Evolutionary conservation across 2,888 invertebrate species (phyloP), one percentile per base, ranked within the genome.

Genomic region (Caenorhabditis drosophilae): DNA sequence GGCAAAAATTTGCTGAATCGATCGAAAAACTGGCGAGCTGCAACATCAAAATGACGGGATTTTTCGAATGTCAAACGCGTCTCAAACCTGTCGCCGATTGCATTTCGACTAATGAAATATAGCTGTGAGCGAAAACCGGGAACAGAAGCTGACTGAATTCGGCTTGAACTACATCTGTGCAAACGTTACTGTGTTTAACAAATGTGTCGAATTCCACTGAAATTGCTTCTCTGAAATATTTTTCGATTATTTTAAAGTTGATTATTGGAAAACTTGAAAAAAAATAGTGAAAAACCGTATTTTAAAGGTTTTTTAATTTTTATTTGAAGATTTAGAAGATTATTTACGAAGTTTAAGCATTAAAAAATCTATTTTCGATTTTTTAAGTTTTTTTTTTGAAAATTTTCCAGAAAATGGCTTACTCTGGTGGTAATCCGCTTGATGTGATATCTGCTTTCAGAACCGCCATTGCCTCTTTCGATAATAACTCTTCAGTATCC

Each of bases 101-200:
- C 22, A 48, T 55, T 9, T 66, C 67, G 18, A 67, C 27, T 9
- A 71, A 42, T 7, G 54, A 46, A 20, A 68, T 49, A 45, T 51
- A 75, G 34, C 64, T 59, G 45, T 75, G 75, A 9, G 75, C 71
- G 41, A 75, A 76, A 0, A 76, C 58, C 9, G 76, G 76, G 41
- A 71, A 76, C 11, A 73, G 40, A 6, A 73, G 48, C 20, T 67
- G 67, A 49, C 57, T 55, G 59, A 67, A 67, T 38, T 73, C 70
- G 4, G 66, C 70, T 42, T 74, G 71, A 9, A 68, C 50, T n/a
- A 70, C 60, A 46, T 76, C 76, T 20, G 60, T 68, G 11, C 70
- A 69, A 2, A 51, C 42, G n/a, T 75, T 70, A 11, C 71, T 64
- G 40, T 75, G 70, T 18, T 72, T 57, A 16, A 75, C 50, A 35